Evolutionary conservation across 2,113 vertebrate genomes (phyloP).

Genomic region (Thalassoma bifasciatum): DNA sequence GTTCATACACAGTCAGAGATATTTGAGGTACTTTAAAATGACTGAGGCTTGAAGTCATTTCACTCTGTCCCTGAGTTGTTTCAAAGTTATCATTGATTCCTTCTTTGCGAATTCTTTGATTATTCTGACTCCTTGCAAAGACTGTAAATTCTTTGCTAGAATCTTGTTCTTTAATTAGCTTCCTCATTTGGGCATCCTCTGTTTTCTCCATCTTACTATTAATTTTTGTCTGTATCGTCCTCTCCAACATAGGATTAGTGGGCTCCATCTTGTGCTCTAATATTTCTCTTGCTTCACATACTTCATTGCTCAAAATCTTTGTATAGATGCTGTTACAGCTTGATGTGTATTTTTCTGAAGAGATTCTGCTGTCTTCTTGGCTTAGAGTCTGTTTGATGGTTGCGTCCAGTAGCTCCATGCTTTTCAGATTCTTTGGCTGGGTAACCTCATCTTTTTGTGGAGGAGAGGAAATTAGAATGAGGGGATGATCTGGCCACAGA

Average conservation of each 20-base stretch:
- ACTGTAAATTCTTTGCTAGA: not conserved
- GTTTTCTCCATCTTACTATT: not conserved
- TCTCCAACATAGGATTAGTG: not conserved
- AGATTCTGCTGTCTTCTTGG: conserved; percentile 6
- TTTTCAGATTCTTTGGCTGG: not conserved
- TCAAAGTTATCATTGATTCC: not conserved
- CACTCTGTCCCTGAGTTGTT: not conserved
- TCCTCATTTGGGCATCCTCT: not conserved
- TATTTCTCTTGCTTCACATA: conserved; percentile 2
- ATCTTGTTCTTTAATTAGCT: not conserved
- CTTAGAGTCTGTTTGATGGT: conserved; percentile 12
- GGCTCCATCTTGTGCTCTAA: not conserved
- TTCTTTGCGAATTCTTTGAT: too few relatives aligned
- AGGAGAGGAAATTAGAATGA: not conserved
- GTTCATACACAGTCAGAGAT: conserved; percentile 66
- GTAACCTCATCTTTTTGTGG: not conserved
- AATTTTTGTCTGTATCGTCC: not conserved
- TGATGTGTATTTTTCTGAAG: conserved; percentile 21
- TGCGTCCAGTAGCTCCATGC: not conserved
- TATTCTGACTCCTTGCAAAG: too few relatives aligned
- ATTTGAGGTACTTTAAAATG: conserved; percentile 9
- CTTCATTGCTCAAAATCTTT: not conserved
- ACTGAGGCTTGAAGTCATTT: not conserved
- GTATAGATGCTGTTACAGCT: not conserved
- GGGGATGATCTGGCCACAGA: conserved; percentile 10